phyloP scores from a whole-genome alignment of 1,140 invertebrate genomes.

The Heliconius nattereri region DNA sequence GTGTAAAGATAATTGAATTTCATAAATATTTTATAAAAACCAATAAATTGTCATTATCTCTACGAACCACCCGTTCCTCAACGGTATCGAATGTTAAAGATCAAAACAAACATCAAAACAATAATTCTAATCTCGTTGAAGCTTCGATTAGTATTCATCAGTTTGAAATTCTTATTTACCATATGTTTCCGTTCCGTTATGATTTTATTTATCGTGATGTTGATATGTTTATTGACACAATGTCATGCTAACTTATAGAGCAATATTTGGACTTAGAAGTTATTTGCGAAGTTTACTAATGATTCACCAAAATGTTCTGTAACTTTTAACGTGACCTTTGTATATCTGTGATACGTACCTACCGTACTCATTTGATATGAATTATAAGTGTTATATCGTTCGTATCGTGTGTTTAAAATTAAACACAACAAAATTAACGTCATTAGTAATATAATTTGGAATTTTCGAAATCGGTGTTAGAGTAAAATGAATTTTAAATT shows the following conservation, averaged over 20 bases:
- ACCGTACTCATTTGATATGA: conserved; percentile 16
- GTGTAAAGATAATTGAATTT: too few species aligned
- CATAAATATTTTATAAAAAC: too few species aligned
- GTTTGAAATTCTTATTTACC: neutral
- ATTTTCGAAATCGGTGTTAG: too few species aligned
- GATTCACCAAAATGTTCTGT: neutral
- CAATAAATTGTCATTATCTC: neutral
- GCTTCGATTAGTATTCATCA: neutral
- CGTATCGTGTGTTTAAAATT: too few species aligned
- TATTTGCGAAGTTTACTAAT: neutral
- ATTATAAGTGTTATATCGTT: neutral
- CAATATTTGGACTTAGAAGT: neutral
- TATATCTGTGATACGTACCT: conserved; percentile 4
- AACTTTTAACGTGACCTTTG: neutral
- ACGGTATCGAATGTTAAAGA: too few species aligned
- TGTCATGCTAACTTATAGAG: neutral
- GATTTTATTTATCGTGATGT: neutral
- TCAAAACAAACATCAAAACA: conserved; percentile 11
- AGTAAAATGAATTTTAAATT: too few species aligned
- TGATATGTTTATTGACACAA: neutral
- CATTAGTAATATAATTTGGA: too few species aligned
- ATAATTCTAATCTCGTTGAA: neutral
- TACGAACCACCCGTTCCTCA: neutral
- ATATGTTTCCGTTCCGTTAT: neutral
- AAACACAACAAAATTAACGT: too few species aligned